A percentile compares a stretch with the other conserved stretches of the same genome.
phyloP scores from a whole-genome alignment of 2,888 invertebrate species.

The Apocheima hispidaria region DNA sequence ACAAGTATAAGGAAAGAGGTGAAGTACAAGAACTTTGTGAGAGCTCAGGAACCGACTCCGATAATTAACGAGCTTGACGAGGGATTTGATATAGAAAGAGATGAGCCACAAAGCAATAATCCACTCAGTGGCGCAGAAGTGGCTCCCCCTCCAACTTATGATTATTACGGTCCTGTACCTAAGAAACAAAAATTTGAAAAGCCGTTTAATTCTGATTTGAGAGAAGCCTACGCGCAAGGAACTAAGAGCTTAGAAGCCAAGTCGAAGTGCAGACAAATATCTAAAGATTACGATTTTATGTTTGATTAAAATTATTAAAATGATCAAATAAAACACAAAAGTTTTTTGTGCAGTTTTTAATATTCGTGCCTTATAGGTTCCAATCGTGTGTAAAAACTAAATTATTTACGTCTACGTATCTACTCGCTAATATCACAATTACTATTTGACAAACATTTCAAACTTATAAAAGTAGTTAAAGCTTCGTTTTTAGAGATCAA shows the following conservation, averaged over 20 bases:
- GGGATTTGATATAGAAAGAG: slow-evolving; percentile 44
- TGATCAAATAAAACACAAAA: slow-evolving; percentile 45
- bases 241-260: slow-evolving; percentile 74
- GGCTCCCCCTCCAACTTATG: slow-evolving; percentile 88
- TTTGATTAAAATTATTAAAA: slow-evolving; percentile 57
- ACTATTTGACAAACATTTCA: slow-evolving; percentile 45
- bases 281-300: slow-evolving; percentile 76
- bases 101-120: slow-evolving; percentile 46
- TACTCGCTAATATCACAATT: slow-evolving; percentile 67
- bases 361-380: slow-evolving; percentile 48
- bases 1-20: slow-evolving; percentile 46
- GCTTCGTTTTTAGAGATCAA: slow-evolving; percentile 49
- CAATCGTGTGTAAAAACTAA: slow-evolving; percentile 42
- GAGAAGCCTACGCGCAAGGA: slow-evolving; percentile 79
- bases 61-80: slow-evolving; percentile 72
- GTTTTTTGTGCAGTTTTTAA: slow-evolving; percentile 50
- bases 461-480: slow-evolving; percentile 50
- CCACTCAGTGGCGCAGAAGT: slow-evolving; percentile 75
- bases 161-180: slow-evolving; percentile 86
- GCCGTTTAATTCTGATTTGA: slow-evolving; percentile 75
- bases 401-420: slow-evolving; percentile 52
- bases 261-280: slow-evolving; percentile 62
- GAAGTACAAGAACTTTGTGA: slow-evolving; percentile 75
- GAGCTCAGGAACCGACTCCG: slow-evolving; percentile 61
- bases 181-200: slow-evolving; percentile 65